Evolutionary conservation across 2,888 invertebrate species (phyloP), one percentile per base, ranked within the genome.

Genomic region (Acanthopleura granulata): DNA sequence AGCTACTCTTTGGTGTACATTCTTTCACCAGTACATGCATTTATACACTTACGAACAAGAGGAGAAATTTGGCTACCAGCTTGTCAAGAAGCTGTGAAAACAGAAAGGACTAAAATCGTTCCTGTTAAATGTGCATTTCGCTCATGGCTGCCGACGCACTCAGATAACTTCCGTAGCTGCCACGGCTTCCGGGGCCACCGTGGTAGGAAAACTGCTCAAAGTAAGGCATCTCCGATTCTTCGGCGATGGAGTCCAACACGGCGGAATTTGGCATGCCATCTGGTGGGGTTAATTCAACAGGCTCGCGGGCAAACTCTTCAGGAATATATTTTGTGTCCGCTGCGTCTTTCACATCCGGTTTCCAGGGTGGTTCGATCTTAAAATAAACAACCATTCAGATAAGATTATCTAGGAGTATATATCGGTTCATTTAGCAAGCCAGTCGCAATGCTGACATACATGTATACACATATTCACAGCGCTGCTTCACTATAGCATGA

Each of bases 251-350:
- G 78, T 79, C 82, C 29, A 82, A 78, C 12, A 12, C 12, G 1
- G 6, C 57, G 1, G 22, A 18, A 15, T 77, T 79, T 40, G 74
- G 76, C 62, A n/a, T 70, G 15, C 62, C 77, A 12, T 57, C 57
- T 25, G 86, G 86, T 57, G 90, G 89, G 0, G 89, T 89, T 69
- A 90, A 79, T 75, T 84, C 83, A 62, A 90, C 89, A 3, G 85
- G 79, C 79, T 89, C 88, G 9, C 97, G 97, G 4, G 99, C 99
- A 92, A 99, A 99, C 92, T 98, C 97, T 78, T 96, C 95, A 92
- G 99, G 99, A 92, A 99, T 99, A 92, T 99, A 99, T 76, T 95
- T 93, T 80, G 99, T 99, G 92, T 99, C 99, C 72, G 96, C 98
- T 89, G 99, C 99, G 69, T 96, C 96, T 79, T 95, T 95, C 82